Base-by-base conservation (phyloP, 2,888 invertebrate genomes). In the Tinea pellionella region DNA sequence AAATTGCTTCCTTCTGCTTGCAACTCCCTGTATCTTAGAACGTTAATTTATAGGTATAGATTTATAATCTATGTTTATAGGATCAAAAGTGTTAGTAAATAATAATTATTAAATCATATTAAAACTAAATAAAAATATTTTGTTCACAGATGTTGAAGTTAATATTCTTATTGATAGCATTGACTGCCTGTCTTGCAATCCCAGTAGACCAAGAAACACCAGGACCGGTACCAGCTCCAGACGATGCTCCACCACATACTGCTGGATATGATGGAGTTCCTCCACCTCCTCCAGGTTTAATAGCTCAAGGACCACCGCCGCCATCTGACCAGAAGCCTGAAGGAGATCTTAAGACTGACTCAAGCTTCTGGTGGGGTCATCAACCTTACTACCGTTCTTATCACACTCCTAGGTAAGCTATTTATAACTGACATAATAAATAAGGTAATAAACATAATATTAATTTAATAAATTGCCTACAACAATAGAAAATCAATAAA, bases 261-360 rank as follows among this genome's bases (percentile, higher is more conserved):
- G 16, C 4, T 6, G 53, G 8, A 24, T 18, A 24, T 18, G 18
- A 24, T 8, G 53, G 12, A 11, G 24, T 16, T 9, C 19, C 53
- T 11, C 53, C 53, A 24, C 53, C 53, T 9, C 24, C 53, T 4
- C 53, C 53, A 53, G 24, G 7, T 6, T 2, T 9, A 2, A 1
- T 6, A n/a, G 47, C 47, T 4, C 15, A 47, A 47, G 47, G 47
- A 16, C 30, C 24, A 55, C 55, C 19, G 19, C 8, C 24, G 15
- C 53, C 55, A 19, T 2, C 32, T 30, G 32, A 13, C 30, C 55
- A 63, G 13, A 60, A 41, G 43, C 57, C 57, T 19, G 62, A 64
- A 3, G 62, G 61, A 0, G 68, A 68, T 56, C 61, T 68, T 47
- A 68, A 68, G 61, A 66, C 69, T 16, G 69, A 68, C 53, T 61